Conservation (phyloP, 2,113 vertebrate genomes). For the Pica pica region DNA sequence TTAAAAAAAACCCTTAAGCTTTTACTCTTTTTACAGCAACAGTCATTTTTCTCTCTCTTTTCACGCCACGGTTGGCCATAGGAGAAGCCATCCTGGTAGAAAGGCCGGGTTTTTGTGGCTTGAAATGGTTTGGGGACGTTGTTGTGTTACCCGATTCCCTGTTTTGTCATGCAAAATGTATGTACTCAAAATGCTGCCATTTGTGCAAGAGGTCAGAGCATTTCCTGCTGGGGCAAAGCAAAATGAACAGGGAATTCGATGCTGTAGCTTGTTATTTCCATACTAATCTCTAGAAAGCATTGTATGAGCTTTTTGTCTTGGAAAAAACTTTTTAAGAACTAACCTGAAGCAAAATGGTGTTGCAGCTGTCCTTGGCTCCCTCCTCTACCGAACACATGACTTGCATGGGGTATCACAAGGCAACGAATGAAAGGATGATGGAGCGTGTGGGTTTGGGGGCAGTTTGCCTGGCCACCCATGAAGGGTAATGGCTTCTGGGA, state of each 20-base stretch:
- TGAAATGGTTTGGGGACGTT: neutral
- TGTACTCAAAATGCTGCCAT: neutral
- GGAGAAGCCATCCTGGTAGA: neutral
- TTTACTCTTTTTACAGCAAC: neutral
- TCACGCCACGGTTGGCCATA: neutral
- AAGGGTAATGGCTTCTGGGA: neutral
- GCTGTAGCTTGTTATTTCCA: neutral
- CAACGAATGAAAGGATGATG: neutral
- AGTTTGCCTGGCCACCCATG: neutral
- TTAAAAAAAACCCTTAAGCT: neutral
- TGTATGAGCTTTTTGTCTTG: neutral
- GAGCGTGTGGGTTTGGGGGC: accelerated
- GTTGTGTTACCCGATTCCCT: neutral
- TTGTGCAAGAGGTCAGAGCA: neutral
- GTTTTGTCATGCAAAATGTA: neutral
- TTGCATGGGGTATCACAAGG: neutral
- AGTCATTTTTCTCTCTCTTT: accelerated
- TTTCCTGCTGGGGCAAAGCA: neutral
- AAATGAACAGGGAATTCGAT: neutral
- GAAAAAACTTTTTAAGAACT: neutral
- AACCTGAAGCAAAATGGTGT: neutral
- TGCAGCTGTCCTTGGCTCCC: neutral
- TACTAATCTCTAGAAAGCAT: neutral
- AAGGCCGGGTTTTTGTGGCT: neutral
- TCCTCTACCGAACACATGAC: neutral